Conservation (phyloP, 1,140 invertebrate species). For the Drosophila teissieri region DNA sequence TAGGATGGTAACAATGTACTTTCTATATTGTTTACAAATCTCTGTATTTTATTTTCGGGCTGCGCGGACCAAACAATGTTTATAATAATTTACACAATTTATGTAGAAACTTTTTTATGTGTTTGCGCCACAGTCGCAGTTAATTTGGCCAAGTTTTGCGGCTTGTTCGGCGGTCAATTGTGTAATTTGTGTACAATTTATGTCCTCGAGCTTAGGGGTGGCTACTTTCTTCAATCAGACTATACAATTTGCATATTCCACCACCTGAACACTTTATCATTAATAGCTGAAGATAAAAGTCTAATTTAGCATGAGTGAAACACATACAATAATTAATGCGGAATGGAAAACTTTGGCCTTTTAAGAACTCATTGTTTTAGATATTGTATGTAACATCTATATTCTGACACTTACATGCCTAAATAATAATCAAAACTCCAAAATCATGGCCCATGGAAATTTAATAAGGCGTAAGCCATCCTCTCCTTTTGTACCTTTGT, state of each 20-base stretch:
- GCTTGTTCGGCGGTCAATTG: conserved; percentile 71
- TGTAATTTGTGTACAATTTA: conserved; percentile 57
- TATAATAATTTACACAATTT: conserved; percentile 70
- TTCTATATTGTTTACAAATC: conserved; percentile 1
- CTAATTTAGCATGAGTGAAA: background rate
- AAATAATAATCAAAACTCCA: too few species aligned
- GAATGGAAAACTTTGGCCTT: too few species aligned
- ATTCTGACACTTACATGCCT: too few species aligned
- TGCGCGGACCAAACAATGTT: conserved; percentile 50
- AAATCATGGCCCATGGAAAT: too few species aligned
- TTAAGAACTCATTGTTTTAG: too few species aligned
- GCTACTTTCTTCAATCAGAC: background rate
- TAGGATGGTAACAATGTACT: conserved; percentile 1
- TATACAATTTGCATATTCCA: conserved; percentile 36
- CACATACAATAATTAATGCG: too few species aligned
- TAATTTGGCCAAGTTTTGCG: conserved; percentile 69
- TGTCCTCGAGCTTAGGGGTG: conserved; percentile 14
- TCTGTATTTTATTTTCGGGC: conserved; percentile 19
- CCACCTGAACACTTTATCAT: conserved; percentile 12
- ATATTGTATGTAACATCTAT: too few species aligned
- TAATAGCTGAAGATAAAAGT: background rate
- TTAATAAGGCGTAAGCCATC: background rate
- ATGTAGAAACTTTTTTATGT: conserved; percentile 64
- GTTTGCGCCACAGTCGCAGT: conserved; percentile 42
- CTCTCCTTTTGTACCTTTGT: too few species aligned